These are phyloP conservation scores for Xiphophorus maculatus DNA, from an alignment of 2,113 vertebrate species.

Conservation along the genomic window DNA sequence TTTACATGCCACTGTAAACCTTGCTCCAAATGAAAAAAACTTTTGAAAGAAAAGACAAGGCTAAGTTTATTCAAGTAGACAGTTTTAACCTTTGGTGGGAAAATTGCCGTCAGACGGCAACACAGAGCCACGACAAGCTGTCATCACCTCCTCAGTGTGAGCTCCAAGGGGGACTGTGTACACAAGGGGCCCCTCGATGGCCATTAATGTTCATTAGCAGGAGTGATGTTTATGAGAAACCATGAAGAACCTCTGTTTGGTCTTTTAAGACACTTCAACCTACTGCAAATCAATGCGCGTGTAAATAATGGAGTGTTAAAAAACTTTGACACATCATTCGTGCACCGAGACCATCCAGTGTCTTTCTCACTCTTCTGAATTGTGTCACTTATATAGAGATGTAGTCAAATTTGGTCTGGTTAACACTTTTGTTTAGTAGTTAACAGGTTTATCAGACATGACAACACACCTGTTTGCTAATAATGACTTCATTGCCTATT, in stretches of 20 bases:
- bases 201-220: slow-evolving; percentile 45
- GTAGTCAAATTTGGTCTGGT: no score
- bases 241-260: slow-evolving; percentile 3
- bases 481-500: no score
- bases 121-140: slow-evolving; percentile 21
- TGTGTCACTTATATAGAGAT: no score
- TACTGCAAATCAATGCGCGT: no score
- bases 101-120: slow-evolving; percentile 11
- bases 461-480: no score
- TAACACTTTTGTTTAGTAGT: no score
- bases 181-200: slow-evolving; percentile 28
- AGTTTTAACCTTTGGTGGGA: slow-evolving; percentile 23
- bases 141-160: slow-evolving; percentile 54
- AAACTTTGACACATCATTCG: no score
- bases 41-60: background rate
- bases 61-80: slow-evolving; percentile 6
- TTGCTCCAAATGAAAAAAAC: background rate
- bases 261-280: slow-evolving; percentile 1
- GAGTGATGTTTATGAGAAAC: slow-evolving; percentile 7
- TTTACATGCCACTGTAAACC: background rate
- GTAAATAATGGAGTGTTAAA: no score
- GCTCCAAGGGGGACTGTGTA: slow-evolving; percentile 37
- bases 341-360: no score
- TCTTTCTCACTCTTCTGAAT: no score
- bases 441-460: no score